Percentiles rank a stretch among this genome's conserved stretches.
phyloP scores from a whole-genome alignment of 2,113 vertebrate species.

The Arenaria interpres region DNA sequence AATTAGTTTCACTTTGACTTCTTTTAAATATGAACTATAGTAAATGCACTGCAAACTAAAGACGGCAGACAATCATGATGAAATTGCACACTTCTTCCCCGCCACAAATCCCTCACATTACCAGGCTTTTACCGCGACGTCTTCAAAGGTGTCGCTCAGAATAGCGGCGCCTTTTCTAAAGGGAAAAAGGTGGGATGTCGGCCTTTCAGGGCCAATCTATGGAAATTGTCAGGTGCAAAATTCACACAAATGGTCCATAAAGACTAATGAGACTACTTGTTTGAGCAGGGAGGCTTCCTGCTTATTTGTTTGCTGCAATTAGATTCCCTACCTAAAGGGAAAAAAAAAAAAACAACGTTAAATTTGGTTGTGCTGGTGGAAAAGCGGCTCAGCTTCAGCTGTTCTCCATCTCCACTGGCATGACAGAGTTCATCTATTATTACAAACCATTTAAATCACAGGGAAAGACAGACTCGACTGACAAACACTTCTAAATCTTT shows the following conservation, averaged over 20 bases:
- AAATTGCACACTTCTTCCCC: constrained; percentile 12
- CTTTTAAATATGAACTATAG: constrained; percentile 67
- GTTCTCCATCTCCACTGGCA: neutral
- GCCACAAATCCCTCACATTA: neutral
- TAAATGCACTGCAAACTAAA: constrained; percentile 33
- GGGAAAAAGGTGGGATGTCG: neutral
- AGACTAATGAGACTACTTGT: neutral
- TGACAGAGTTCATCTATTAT: accelerated
- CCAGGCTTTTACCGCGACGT: neutral
- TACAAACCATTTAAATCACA: neutral
- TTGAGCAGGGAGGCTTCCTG: neutral
- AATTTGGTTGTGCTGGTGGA: neutral
- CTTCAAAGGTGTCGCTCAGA: neutral
- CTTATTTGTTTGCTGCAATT: neutral
- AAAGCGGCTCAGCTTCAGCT: neutral
- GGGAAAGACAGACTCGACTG: neutral
- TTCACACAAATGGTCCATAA: neutral
- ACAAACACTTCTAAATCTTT: neutral
- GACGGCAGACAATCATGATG: constrained; percentile 4
- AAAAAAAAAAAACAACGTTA: neutral
- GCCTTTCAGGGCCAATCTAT: neutral
- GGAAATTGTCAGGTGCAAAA: neutral
- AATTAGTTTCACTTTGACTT: constrained; percentile 77
- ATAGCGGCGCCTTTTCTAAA: neutral
- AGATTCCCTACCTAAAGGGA: neutral